Evolutionary conservation across 2,797 vertebrate genomes (phyloP), one percentile per base, ranked within the genome.

Genomic region (Microctenopoma steveboyesi): DNA sequence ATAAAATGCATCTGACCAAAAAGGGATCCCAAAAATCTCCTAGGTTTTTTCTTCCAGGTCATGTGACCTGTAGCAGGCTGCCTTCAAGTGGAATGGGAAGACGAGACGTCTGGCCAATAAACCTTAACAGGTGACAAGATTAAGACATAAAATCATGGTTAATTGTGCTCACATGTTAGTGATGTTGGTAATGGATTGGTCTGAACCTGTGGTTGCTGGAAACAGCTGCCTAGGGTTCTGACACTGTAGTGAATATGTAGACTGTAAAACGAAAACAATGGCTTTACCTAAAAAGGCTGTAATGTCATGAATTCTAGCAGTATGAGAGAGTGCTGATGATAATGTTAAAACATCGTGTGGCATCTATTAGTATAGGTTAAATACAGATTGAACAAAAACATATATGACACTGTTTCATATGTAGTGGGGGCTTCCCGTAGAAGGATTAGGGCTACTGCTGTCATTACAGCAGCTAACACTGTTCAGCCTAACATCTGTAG

Each of bases 11-110:
- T 82, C 92, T 90, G 56, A 94, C 93, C 93, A 48, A 87, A 91
- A 55, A 92, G 87, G 87, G 89, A 92, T 93, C 87, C 91, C 76
- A 92, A 82, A 90, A 83, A 87, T 91, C 86, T 92, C 86, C 88
- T 88, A 74, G 86, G 79, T 84, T 90, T 93, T 92, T 88, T 92
- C 92, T 92, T 94, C 92, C 92, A 94, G 93, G 92, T 94, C 94
- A 94, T 94, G 93, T 94, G 93, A 94, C 92, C 91, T 86, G 88
- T 88, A 86, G 89, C 92, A 74, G 82, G 83, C 86, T 91, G 89
- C 85, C 88, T 84, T 90, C 79, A 81, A 86, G 78, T 84, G 83
- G 88, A 91, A 90, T 72, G 63, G 49, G 78, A 67, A 69, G 62
- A 79, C 51, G 12, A 28, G 67, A 61, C 11, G 69, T 81, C 72